Base-by-base conservation (phyloP, 2,888 invertebrate species). In the Tetragonula carbonaria region DNA sequence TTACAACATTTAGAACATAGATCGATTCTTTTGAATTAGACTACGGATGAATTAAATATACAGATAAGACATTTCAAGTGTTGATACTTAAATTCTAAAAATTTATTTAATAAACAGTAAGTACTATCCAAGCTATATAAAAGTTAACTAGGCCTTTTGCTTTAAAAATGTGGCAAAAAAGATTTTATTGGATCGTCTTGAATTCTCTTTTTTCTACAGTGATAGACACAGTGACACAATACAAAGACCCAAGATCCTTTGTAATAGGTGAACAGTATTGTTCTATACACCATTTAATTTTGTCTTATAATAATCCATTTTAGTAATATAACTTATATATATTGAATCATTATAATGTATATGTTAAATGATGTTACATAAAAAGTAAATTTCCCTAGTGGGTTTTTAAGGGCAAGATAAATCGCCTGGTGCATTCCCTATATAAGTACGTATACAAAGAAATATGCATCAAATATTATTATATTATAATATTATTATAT, bases 331-430 rank as follows among this genome's bases (percentile, higher is more conserved):
- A 23, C 16, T 45, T 45, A 28, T 23, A 28, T 28, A 8, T 8
- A 18, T 21, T 2, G 8, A 0, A 28, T 38, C 21, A 13, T 63
- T n/a, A 1, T 16, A 45, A n/a, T 23, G 45, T 66, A 45, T 45
- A 1, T 55, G 21, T 33, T 6, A 33, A 16, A 14, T 55, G 23
- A 28, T 50, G 21, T 62, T 65, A 55, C 21, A 75, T 33, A 16
- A 53, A 53, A 23, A 14, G 57, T 38, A 2, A 23, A 59, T 38
- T 59, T 72, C 74, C 67, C 73, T 77, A 8, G 82, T 78, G 76
- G 78, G 72, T 86, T 86, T 87, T 88, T 84, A 82, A 89, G 83
- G 62, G 38, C 13, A 80, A 62, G 74, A 28, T 78, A 74, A 72
- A 73, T 51, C 82, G 80, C 82, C 83, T 85, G 38, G 38, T 65